Evolutionary conservation across 2,113 vertebrate genomes (phyloP).

Genomic region (Cettia cetti): DNA sequence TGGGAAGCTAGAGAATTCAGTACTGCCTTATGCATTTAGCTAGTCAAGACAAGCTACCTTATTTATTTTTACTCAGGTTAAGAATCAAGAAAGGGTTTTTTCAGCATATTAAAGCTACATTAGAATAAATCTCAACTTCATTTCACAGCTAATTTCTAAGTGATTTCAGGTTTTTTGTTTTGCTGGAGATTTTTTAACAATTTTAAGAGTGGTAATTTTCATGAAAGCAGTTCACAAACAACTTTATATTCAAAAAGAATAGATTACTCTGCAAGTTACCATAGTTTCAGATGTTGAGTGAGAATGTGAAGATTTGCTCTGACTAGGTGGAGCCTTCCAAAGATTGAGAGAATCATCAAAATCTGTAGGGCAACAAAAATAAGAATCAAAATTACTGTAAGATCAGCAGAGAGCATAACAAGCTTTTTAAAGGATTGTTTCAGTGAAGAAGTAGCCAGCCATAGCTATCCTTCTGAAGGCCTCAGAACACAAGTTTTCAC

Average conservation of each 20-base stretch:
- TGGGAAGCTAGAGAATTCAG: not conserved
- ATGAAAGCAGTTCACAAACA: not conserved
- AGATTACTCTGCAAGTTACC: constrained; percentile 68
- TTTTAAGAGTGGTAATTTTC: not conserved
- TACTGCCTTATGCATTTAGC: not conserved
- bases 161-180: not conserved
- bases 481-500: not conserved
- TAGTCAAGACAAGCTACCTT: not conserved
- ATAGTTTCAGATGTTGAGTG: constrained; percentile 90
- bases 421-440: not conserved
- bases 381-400: not conserved
- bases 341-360: constrained; percentile 82
- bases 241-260: not conserved
- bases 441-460: not conserved
- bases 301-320: constrained; percentile 77
- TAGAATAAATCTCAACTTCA: not conserved
- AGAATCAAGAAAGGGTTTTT: not conserved
- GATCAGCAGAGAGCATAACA: not conserved
- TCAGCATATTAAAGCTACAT: not conserved
- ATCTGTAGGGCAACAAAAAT: constrained; percentile 59
- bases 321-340: constrained; percentile 75
- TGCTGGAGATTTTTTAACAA: not conserved
- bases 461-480: not conserved
- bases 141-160: not conserved
- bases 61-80: not conserved